Evolutionary conservation across 2,797 vertebrate species (phyloP), one percentile per base, ranked within the genome.

Genomic region (Decapterus maruadsi): DNA sequence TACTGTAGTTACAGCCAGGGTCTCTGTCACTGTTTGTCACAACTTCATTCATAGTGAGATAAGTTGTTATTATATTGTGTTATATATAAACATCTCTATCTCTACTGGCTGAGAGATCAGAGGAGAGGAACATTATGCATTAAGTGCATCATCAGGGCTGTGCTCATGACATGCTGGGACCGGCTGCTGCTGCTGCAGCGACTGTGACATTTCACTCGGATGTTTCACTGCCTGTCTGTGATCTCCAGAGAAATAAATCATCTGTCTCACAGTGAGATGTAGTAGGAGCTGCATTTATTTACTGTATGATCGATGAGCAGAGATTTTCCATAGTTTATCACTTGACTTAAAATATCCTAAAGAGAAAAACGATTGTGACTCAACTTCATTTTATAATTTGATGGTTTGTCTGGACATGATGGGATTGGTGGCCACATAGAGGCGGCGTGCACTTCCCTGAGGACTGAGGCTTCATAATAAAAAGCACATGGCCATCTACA

Each of bases 1-100:
- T 36, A n/a, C n/a, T n/a, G n/a, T n/a, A 36, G 34, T 8, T 8
- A 36, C 34, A 87, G 79, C 60, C 59, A 72, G 66, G 64, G 65
- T 14, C 40, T 75, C 19, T 60, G 8, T 64, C 14, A 14, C 19
- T 54, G 38, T 72, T 36, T 64, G 34, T 74, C 40, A 43, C 53
- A 45, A 26, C 56, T 59, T 20, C 68, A 46, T 54, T 31, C 51
- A 70, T 19, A 42, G 26, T 66, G 56, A 57, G 34, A 42, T 2
- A 65, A 14, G 14, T 34, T 40, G 45, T 46, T 14, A n/a, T 26
- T 38, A 22, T 17, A 19, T n/a, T 59, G 34, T 36, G 34, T 36
- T 8, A 36, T 36, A 36, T 36, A 36, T 36, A 36, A 36, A 8
- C 34, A 8, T 36, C 34, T 36, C 7, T 8, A 36, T 36, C 6